phyloP scores from a whole-genome alignment of 2,113 vertebrate species.

The Pseudorectes ferrugineus region DNA sequence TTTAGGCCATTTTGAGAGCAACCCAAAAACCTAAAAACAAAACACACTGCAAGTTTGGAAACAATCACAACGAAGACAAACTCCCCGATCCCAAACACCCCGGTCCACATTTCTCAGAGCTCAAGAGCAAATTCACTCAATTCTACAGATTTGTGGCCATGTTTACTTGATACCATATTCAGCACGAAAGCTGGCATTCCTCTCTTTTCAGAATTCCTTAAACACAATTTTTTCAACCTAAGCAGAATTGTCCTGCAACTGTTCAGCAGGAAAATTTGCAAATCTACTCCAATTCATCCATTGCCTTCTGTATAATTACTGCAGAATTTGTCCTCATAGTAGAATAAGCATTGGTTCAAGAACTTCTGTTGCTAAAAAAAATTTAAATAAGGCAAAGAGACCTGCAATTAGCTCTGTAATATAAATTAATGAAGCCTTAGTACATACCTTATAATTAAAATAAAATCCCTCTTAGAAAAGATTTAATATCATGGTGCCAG shows the following conservation, averaged over 20 bases:
- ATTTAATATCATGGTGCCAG: not conserved
- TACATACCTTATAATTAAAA: slow-evolving; percentile 24
- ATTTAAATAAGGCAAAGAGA: not conserved
- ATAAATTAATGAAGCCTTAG: not conserved
- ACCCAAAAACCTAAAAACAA: not conserved
- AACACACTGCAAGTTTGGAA: not conserved
- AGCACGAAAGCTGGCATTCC: not conserved
- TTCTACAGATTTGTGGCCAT: not conserved
- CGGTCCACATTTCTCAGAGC: accelerated
- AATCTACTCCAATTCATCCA: not conserved
- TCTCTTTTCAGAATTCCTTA: not conserved
- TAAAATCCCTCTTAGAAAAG: not conserved
- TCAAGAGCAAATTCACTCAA: not conserved
- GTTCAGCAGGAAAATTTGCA: not conserved
- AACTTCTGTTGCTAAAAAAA: not conserved
- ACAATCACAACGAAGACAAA: not conserved
- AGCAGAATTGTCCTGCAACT: not conserved
- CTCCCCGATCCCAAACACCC: not conserved
- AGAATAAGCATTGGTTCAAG: not conserved
- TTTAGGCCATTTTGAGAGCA: not conserved
- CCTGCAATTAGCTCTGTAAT: not conserved
- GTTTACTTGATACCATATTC: not conserved
- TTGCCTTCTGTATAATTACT: not conserved
- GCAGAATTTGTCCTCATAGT: not conserved
- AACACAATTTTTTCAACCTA: not conserved